Percentiles rank a stretch among this genome's conserved stretches.
Conservation (phyloP, 2,888 invertebrate genomes). For the Urechis unicinctus region DNA sequence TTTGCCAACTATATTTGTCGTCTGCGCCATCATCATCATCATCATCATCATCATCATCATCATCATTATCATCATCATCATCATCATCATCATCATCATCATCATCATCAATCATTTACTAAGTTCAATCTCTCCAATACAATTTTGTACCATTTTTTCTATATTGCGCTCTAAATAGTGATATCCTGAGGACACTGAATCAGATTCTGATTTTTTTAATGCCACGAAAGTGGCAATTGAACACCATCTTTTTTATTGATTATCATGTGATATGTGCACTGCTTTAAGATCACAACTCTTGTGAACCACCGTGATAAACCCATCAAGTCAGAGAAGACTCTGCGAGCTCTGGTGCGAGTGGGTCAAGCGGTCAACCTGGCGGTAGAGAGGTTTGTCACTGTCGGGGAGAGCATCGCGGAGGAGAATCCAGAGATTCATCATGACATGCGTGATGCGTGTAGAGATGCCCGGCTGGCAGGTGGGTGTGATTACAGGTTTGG, state of each 20-base stretch:
- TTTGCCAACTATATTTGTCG: slow-evolving; percentile 2
- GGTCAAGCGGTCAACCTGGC: slow-evolving; percentile 95
- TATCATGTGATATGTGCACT: too few relatives aligned
- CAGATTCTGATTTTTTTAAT: too few relatives aligned
- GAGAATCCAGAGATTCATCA: slow-evolving; percentile 94
- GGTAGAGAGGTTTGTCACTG: slow-evolving; percentile 94
- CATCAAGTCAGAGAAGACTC: slow-evolving; percentile 58
- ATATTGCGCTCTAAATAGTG: too few relatives aligned
- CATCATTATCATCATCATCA: slow-evolving; percentile 14
- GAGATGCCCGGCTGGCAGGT: slow-evolving; percentile 94
- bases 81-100: slow-evolving; percentile 11
- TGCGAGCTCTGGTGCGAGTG: slow-evolving; percentile 72
- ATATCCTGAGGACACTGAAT: too few relatives aligned
- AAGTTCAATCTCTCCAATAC: too few relatives aligned
- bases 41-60: slow-evolving; percentile 11
- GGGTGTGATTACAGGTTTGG: too few relatives aligned
- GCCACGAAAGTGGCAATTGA: too few relatives aligned
- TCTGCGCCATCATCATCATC: slow-evolving; percentile 8
- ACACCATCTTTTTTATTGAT: too few relatives aligned
- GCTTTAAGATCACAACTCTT: slow-evolving; percentile 87
- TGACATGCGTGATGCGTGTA: slow-evolving; percentile 98
- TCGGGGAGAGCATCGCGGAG: slow-evolving; percentile 97
- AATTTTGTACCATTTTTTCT: too few relatives aligned
- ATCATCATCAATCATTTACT: slow-evolving; percentile 7
- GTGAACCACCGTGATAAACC: slow-evolving; percentile 67